phyloP scores from a whole-genome alignment of 2,888 invertebrate genomes.

The Lypha dubia region DNA sequence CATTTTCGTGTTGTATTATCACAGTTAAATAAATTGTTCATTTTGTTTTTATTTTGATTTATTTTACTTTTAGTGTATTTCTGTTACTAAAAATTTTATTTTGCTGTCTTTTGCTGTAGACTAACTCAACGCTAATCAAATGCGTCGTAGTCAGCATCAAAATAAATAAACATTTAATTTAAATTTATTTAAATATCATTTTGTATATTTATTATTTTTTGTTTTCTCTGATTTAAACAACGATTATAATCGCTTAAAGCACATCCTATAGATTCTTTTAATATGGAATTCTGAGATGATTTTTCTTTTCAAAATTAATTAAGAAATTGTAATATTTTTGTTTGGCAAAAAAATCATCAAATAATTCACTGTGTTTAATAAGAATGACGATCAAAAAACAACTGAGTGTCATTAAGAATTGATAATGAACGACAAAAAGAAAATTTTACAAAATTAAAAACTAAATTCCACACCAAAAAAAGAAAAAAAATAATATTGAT shows the following conservation, averaged over 20 bases:
- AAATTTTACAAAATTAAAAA: slow-evolving; percentile 45
- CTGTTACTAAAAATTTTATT: neutral
- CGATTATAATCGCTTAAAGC: slow-evolving; percentile 26
- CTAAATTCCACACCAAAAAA: slow-evolving; percentile 31
- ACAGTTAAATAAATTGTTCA: slow-evolving; percentile 62
- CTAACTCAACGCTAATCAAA: slow-evolving; percentile 33
- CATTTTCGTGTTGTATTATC: slow-evolving; percentile 63
- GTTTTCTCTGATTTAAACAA: slow-evolving; percentile 3
- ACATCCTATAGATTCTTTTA: neutral
- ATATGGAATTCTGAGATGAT: slow-evolving; percentile 7
- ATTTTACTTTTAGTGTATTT: neutral
- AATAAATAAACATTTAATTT: slow-evolving; percentile 36
- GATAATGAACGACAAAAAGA: slow-evolving; percentile 55
- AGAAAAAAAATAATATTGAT: no score
- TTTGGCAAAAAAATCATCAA: slow-evolving; percentile 4
- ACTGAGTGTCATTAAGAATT: slow-evolving; percentile 60
- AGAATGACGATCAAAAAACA: slow-evolving; percentile 57
- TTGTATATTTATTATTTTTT: neutral
- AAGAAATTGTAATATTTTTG: slow-evolving; percentile 36
- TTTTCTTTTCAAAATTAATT: slow-evolving; percentile 23
- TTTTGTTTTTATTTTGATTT: slow-evolving; percentile 26
- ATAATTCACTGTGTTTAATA: slow-evolving; percentile 40
- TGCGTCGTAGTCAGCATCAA: slow-evolving; percentile 33
- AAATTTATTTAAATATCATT: slow-evolving; percentile 43
- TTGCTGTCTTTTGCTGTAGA: neutral